Evolutionary conservation across 2,797 vertebrate species (phyloP), one percentile per base, ranked within the genome.

Genomic region (Potorous gilbertii): DNA sequence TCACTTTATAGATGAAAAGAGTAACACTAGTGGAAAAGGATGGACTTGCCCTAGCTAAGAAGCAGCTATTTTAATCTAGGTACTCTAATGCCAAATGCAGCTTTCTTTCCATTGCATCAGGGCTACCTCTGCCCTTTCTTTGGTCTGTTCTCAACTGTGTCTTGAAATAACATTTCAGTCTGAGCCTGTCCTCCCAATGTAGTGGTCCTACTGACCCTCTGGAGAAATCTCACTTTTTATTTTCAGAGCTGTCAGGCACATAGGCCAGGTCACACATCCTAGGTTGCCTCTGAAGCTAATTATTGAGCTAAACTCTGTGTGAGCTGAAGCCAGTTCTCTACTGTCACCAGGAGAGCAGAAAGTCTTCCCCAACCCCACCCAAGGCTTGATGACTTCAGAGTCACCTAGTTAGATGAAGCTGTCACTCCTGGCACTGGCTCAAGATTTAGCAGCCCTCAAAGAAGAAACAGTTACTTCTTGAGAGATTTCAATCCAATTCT

Each of bases 391-490:
- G 59, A 34, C n/a, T 16, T 74, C 66, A 93, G 81, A 55, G 34
- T 91, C 90, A 91, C n/a, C 40, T 54, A 94, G 90, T 57, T 54
- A 55, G 90, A 91, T 90, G 40, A 66, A 52, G 50, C 90, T 91
- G 93, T 94, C 93, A 94, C 59, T 94, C 90, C 46, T 91, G 3
- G 56, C 90, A 46, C 66, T 90, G 56, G 57, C 52, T 66, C 59
- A 55, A 94, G 93, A 94, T 91, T 66, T 91, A 94, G 91, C 93
- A 40, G n/a, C 29, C 52, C 54, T 74, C 40, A 40, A 55, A 81
- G 74, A 87, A 93, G 52, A 40, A 55, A 54, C n/a, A 54, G 54
- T 55, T 74, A 74, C 11, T 93, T 5, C 52, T 93, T 13, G 62
- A 93, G 62, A 14, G 59, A 21, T 81, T 81, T 93, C 34, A 81